Conservation (phyloP, 2,888 invertebrate species). For the Siphlonurus alternatus region DNA sequence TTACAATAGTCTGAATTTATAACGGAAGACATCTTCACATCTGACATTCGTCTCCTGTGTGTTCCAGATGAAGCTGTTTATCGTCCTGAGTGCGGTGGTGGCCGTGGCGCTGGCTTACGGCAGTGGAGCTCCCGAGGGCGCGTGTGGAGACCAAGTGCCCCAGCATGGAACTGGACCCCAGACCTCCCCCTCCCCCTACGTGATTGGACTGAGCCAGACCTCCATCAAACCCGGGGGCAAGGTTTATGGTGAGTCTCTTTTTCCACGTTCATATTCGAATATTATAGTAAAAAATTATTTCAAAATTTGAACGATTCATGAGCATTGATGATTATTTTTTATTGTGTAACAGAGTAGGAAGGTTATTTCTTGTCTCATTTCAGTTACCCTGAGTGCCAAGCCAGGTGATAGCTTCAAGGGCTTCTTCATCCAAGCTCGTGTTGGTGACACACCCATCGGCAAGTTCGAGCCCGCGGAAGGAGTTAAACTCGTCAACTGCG, state of each 20-base stretch:
- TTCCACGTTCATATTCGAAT: neutral
- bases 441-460: conserved; percentile 45
- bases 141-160: conserved; percentile 49
- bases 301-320: no score
- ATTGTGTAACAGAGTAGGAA: no score
- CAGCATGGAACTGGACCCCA: conserved; percentile 37
- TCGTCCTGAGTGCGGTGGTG: neutral
- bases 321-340: no score
- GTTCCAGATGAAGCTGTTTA: neutral
- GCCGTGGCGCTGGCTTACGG: conserved; percentile 30
- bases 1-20: no score
- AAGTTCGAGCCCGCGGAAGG: conserved; percentile 39
- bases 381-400: conserved; percentile 38
- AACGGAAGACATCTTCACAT: no score
- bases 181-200: conserved; percentile 38
- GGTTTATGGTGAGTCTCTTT: conserved; percentile 1
- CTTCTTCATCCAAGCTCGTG: conserved; percentile 66
- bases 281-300: no score
- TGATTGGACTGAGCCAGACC: conserved; percentile 29
- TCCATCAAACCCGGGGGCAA: conserved; percentile 11
- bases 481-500: conserved; percentile 36
- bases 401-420: conserved; percentile 48
- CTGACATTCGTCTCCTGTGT: no score
- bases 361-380: conserved; percentile 11
- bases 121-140: conserved; percentile 42